Conservation (phyloP, 2,113 vertebrate species). For the Phrynosoma platyrhinos region DNA sequence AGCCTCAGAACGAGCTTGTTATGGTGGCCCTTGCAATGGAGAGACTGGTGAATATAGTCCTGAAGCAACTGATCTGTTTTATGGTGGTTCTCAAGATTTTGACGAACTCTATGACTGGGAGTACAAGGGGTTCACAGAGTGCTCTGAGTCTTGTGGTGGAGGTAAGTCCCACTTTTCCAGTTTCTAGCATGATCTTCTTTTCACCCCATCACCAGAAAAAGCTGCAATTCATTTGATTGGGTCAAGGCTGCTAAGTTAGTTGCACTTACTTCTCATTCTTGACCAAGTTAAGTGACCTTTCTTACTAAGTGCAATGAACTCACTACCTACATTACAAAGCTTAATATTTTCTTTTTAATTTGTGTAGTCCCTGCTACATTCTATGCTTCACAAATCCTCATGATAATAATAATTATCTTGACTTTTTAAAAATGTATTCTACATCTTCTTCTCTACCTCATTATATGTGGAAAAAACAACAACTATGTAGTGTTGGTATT, state of each 20-base stretch:
- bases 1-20: conserved; percentile 83
- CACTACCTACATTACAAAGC: background rate
- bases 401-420: background rate
- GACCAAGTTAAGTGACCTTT: background rate
- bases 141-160: conserved; percentile 92
- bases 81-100: conserved; percentile 70
- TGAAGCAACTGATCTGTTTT: conserved; percentile 65
- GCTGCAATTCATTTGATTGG: background rate
- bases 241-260: background rate
- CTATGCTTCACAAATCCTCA: background rate
- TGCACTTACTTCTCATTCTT: background rate
- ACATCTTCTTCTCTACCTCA: background rate
- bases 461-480: background rate
- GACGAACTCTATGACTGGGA: conserved; percentile 95
- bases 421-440: background rate
- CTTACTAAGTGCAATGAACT: background rate
- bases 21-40: conserved; percentile 84
- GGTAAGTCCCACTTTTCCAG: conserved; percentile 75
- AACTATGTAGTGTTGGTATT: too few relatives aligned
- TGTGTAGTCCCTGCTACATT: background rate
- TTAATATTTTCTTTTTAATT: background rate
- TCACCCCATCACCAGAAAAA: background rate
- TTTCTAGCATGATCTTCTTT: background rate
- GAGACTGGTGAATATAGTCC: conserved; percentile 62
- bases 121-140: conserved; percentile 92